phyloP scores from a whole-genome alignment of 2,113 vertebrate species.

The Esox niger region DNA sequence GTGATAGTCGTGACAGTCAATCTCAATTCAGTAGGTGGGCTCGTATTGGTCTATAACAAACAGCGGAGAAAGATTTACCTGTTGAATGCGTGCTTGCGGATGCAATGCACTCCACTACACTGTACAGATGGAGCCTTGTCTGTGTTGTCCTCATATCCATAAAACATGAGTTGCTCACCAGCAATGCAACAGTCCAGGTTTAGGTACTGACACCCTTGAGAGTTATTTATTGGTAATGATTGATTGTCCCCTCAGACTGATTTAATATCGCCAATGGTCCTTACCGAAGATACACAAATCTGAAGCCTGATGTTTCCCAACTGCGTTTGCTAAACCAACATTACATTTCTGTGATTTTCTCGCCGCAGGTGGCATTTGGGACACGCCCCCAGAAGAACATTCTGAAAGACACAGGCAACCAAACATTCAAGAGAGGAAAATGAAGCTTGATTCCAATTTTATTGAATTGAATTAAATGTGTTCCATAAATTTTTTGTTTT shows the following conservation, averaged over 20 bases:
- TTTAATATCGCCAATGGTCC: not conserved
- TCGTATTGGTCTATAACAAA: too few species aligned
- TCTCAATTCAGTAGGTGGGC: too few species aligned
- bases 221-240: not conserved
- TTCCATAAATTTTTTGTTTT: too few species aligned
- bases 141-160: constrained; percentile 28
- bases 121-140: constrained; percentile 9
- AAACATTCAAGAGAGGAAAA: too few species aligned
- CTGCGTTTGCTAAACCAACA: not conserved
- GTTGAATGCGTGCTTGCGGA: not conserved
- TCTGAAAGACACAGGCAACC: not conserved
- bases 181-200: constrained; percentile 12
- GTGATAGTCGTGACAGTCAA: too few species aligned
- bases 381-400: constrained; percentile 32
- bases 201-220: not conserved
- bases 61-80: constrained; percentile 43
- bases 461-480: too few species aligned
- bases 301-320: too few species aligned
- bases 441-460: too few species aligned
- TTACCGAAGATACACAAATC: not conserved
- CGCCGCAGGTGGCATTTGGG: constrained; percentile 21
- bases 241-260: not conserved
- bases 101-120: constrained; percentile 6
- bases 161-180: constrained; percentile 24
- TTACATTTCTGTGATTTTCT: constrained; percentile 8